A percentile compares a stretch with the other conserved stretches of the same genome.
Conservation (phyloP, 2,888 invertebrate genomes). For the Ophioninae sp. region DNA sequence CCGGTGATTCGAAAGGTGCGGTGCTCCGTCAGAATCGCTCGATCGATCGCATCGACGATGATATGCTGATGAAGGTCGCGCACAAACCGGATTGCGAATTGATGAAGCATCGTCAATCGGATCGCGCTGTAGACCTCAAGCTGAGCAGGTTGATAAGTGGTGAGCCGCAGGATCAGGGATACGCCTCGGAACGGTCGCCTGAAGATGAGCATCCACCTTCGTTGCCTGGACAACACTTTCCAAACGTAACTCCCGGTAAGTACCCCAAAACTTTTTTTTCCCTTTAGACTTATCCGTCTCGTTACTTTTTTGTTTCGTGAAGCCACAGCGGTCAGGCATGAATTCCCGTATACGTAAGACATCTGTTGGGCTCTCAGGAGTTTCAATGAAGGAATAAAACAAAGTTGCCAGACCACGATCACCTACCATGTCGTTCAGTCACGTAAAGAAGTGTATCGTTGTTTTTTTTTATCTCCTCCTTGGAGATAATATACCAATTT, state of each 20-base stretch:
- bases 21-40: slow-evolving; percentile 56
- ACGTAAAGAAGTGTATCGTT: slow-evolving; percentile 1
- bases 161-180: slow-evolving; percentile 86
- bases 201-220: slow-evolving; percentile 89
- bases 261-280: slow-evolving; percentile 38
- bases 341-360: neutral
- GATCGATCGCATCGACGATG: slow-evolving; percentile 61
- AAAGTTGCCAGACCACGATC: neutral
- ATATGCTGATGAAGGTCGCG: slow-evolving; percentile 71
- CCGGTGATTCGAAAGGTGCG: slow-evolving; percentile 59
- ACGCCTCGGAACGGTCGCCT: slow-evolving; percentile 89
- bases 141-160: slow-evolving; percentile 73
- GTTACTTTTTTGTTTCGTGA: neutral
- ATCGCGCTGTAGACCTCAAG: slow-evolving; percentile 70
- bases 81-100: slow-evolving; percentile 78
- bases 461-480: no score
- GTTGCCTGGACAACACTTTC: slow-evolving; percentile 84
- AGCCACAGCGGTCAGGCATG: neutral
- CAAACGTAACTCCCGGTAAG: slow-evolving; percentile 87
- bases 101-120: slow-evolving; percentile 73
- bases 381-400: neutral
- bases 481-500: neutral
- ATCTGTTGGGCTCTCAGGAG: neutral
- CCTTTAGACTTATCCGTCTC: neutral
- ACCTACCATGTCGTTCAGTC: neutral